These are phyloP conservation scores for Phoxinus dragarum DNA, from an alignment of 2,797 vertebrate genomes.

Conservation along the genomic window DNA sequence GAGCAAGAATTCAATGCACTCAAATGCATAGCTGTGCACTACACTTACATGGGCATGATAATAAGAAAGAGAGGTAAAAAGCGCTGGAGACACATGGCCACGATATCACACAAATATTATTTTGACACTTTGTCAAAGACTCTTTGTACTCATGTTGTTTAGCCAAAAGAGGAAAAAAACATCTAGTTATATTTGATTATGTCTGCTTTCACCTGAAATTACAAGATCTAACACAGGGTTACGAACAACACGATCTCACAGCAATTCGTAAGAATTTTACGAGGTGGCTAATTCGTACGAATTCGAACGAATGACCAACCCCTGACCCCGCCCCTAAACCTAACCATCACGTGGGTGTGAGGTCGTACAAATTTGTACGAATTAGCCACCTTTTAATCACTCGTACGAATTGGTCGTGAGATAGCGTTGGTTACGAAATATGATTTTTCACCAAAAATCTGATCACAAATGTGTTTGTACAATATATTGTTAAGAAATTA, in stretches of 20 bases:
- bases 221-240: not conserved
- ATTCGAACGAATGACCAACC: too few relatives aligned
- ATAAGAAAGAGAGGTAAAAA: slow-evolving; percentile 1
- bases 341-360: too few relatives aligned
- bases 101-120: not conserved
- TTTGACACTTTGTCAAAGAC: too few relatives aligned
- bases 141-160: not conserved
- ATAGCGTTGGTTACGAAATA: not conserved
- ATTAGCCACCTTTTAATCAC: too few relatives aligned
- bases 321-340: too few relatives aligned
- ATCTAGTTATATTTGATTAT: not conserved
- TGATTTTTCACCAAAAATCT: not conserved
- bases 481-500: too few relatives aligned
- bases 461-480: not conserved
- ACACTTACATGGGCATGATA: not conserved
- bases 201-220: not conserved
- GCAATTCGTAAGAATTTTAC: too few relatives aligned
- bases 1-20: not conserved
- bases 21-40: not conserved
- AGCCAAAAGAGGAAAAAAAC: not conserved
- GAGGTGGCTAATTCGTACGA: too few relatives aligned
- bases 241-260: too few relatives aligned
- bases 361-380: too few relatives aligned
- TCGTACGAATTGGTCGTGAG: too few relatives aligned
- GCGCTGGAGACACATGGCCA: not conserved